A percentile compares a stretch with the other conserved stretches of the same genome.
Evolutionary conservation across 1,140 invertebrate genomes (phyloP).

Genomic region (Drosophila persimilis): DNA sequence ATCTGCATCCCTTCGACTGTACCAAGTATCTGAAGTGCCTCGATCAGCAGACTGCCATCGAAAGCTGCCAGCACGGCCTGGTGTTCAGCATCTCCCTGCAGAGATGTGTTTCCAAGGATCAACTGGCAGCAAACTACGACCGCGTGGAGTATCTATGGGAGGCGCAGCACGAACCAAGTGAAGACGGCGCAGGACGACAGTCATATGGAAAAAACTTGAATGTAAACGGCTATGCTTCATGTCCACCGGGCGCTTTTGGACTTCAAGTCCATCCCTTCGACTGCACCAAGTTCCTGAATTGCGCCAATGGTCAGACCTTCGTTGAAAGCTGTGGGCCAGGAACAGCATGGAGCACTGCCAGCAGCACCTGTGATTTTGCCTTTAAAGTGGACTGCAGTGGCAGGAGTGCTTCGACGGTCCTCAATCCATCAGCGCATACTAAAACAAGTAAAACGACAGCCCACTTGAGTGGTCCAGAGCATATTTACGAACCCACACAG

Average conservation of each 20-base stretch:
- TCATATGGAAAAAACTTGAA: neutral
- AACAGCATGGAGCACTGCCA: slow-evolving; percentile 86
- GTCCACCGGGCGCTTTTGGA: slow-evolving; percentile 84
- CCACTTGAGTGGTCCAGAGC: neutral
- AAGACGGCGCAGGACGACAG: neutral
- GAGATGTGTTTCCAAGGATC: slow-evolving; percentile 44
- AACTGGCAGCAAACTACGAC: slow-evolving; percentile 52
- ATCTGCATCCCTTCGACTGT: slow-evolving; percentile 86
- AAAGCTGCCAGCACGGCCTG: slow-evolving; percentile 84
- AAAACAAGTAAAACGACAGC: neutral
- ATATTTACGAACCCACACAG: neutral
- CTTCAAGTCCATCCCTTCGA: slow-evolving; percentile 85
- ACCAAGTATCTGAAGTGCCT: slow-evolving; percentile 87
- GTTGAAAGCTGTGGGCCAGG: slow-evolving; percentile 87
- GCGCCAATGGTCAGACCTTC: slow-evolving; percentile 85
- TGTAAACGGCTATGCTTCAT: slow-evolving; percentile 40
- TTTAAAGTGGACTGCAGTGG: slow-evolving; percentile 84
- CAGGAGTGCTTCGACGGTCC: neutral
- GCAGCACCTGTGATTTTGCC: slow-evolving; percentile 86
- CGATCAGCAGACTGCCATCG: slow-evolving; percentile 85
- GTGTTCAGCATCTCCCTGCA: slow-evolving; percentile 68
- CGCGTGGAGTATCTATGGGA: slow-evolving; percentile 55
- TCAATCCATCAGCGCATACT: too few species aligned
- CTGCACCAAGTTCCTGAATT: slow-evolving; percentile 88
- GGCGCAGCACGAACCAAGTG: slow-evolving; percentile 25